These are phyloP conservation scores for Harpalus rubripes DNA, from an alignment of 2,888 invertebrate genomes.

Conservation along the genomic window DNA sequence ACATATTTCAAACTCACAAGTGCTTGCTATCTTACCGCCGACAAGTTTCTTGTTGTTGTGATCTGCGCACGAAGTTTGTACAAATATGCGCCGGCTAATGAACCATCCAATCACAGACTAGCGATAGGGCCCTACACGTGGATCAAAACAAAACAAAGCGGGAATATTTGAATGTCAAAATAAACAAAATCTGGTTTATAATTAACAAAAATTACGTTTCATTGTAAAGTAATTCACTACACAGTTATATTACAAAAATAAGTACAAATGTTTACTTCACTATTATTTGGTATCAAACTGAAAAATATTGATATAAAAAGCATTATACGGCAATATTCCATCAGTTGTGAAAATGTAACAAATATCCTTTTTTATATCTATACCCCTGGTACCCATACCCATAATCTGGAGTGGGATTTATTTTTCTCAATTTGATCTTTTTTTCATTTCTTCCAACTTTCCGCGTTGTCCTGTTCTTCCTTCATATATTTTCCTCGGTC, in stretches of 20 bases:
- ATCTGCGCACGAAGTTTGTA: neutral
- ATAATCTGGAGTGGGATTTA: no score
- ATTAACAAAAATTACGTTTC: neutral
- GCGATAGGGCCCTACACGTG: neutral
- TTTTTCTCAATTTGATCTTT: no score
- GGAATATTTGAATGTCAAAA: neutral
- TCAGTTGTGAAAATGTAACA: no score
- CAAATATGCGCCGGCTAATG: neutral
- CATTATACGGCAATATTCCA: constrained; percentile 22
- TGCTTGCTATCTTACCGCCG: constrained; percentile 25
- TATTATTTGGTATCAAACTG: constrained; percentile 66
- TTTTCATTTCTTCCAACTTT: no score
- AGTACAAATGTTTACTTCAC: constrained; percentile 66
- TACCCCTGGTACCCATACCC: no score
- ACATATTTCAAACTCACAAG: neutral
- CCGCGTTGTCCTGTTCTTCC: no score
- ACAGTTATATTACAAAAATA: constrained; percentile 65
- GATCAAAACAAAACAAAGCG: constrained; percentile 11
- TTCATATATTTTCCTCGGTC: no score
- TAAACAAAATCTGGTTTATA: neutral
- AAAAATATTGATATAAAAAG: constrained; percentile 66
- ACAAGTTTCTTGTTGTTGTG: constrained; percentile 10
- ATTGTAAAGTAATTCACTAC: constrained; percentile 61
- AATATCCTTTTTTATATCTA: no score
- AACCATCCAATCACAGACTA: neutral